Percentiles rank a stretch among this genome's conserved stretches.
Evolutionary conservation across 2,888 invertebrate genomes (phyloP).

Genomic region (Timema cristinae): DNA sequence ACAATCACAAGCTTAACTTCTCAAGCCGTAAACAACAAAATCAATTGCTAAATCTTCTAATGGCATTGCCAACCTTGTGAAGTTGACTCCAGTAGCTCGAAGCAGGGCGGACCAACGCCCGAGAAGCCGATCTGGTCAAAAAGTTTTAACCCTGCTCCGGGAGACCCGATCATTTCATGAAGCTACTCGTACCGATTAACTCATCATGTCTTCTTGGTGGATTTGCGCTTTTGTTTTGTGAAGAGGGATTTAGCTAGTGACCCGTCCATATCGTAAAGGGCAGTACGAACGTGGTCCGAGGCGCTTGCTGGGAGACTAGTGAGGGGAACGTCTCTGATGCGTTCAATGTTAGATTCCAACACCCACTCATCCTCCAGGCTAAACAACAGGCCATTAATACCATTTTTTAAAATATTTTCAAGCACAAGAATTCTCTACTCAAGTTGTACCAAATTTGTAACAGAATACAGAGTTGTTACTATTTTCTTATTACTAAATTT

Average conservation of each 20-base stretch:
- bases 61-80: too few relatives aligned
- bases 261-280: slow-evolving; percentile 10
- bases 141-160: not conserved
- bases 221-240: slow-evolving; percentile 45
- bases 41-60: too few relatives aligned
- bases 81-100: too few relatives aligned
- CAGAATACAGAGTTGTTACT: too few relatives aligned
- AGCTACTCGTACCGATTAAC: too few relatives aligned
- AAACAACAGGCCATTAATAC: slow-evolving; percentile 41
- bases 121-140: too few relatives aligned
- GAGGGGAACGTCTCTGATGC: slow-evolving; percentile 43
- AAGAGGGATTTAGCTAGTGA: slow-evolving; percentile 3
- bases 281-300: slow-evolving; percentile 17
- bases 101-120: too few relatives aligned
- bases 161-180: too few relatives aligned
- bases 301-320: slow-evolving; percentile 32
- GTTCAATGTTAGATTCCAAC: slow-evolving; percentile 53
- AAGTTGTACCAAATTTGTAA: too few relatives aligned
- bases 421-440: slow-evolving; percentile 17
- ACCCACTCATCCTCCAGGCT: slow-evolving; percentile 70
- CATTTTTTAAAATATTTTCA: slow-evolving; percentile 13
- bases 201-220: slow-evolving; percentile 43
- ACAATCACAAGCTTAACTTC: too few relatives aligned
- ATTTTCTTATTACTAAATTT: too few relatives aligned
- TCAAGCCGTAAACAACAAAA: too few relatives aligned